Conservation (phyloP, 2,113 vertebrate genomes). For the Sinocyclocheilus anophthalmus region DNA sequence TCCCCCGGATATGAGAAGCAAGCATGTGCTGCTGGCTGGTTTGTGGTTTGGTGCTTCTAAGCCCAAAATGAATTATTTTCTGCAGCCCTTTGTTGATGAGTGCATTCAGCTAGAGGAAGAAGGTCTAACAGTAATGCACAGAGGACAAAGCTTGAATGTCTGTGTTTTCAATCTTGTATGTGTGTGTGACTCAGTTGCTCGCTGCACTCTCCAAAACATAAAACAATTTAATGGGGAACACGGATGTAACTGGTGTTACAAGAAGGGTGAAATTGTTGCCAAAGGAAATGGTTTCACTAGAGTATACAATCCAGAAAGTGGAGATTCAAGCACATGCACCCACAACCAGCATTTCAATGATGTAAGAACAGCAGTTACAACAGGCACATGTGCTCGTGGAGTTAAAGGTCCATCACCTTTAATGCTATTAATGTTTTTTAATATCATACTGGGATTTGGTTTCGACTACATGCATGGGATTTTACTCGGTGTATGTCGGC, state of each 20-base stretch:
- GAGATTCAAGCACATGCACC: too few relatives aligned
- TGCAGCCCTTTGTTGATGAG: background rate
- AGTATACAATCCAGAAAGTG: background rate
- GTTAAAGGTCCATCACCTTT: too few relatives aligned
- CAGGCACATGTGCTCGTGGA: too few relatives aligned
- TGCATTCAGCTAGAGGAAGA: background rate
- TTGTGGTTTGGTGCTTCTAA: background rate
- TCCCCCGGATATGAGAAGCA: too few relatives aligned
- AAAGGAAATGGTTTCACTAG: background rate
- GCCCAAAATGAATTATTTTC: background rate
- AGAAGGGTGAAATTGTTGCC: background rate
- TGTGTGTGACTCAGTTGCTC: background rate
- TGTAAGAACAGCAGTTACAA: too few relatives aligned
- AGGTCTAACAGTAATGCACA: background rate
- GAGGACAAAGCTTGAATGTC: background rate
- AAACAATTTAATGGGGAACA: slow-evolving; percentile 7
- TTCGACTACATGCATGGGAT: background rate
- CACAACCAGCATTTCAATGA: too few relatives aligned
- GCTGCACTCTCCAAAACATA: background rate
- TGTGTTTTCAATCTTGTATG: background rate
- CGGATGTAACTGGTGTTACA: background rate
- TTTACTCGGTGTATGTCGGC: background rate
- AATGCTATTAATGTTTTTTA: too few relatives aligned
- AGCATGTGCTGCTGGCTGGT: too few relatives aligned
- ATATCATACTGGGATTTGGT: background rate